Evolutionary conservation across 2,113 vertebrate species (phyloP).

Genomic region (Antechinus stuartii): DNA sequence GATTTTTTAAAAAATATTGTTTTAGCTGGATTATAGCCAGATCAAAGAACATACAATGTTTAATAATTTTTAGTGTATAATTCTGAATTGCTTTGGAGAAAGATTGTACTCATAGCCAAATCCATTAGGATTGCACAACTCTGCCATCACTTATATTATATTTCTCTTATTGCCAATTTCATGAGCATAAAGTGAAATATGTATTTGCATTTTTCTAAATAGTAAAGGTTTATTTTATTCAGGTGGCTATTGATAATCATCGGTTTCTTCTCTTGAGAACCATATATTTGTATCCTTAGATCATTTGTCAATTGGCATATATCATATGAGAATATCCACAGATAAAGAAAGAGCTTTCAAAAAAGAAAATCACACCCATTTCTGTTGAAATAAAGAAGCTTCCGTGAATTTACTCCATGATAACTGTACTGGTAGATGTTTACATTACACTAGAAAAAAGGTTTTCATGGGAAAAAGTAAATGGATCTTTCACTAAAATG

Average conservation of each 20-base stretch:
- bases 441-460: no score
- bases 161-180: background rate
- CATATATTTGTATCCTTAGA: background rate
- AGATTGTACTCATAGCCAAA: background rate
- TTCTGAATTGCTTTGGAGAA: background rate
- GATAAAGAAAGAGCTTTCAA: background rate
- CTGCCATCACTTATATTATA: background rate
- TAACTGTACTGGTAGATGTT: no score
- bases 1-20: background rate
- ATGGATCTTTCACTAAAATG: background rate
- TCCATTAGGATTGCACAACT: background rate
- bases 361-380: background rate
- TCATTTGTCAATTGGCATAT: background rate
- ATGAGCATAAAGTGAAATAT: background rate
- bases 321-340: background rate
- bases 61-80: background rate
- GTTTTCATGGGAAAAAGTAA: background rate
- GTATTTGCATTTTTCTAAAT: background rate
- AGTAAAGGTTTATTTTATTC: background rate
- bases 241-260: background rate
- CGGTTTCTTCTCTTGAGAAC: background rate
- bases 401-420: no score
- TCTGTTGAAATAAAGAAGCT: background rate
- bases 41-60: background rate
- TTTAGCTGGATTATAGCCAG: background rate